These are phyloP conservation scores for Columba guinea DNA, from an alignment of 2,797 vertebrate genomes.

Conservation along the genomic window DNA sequence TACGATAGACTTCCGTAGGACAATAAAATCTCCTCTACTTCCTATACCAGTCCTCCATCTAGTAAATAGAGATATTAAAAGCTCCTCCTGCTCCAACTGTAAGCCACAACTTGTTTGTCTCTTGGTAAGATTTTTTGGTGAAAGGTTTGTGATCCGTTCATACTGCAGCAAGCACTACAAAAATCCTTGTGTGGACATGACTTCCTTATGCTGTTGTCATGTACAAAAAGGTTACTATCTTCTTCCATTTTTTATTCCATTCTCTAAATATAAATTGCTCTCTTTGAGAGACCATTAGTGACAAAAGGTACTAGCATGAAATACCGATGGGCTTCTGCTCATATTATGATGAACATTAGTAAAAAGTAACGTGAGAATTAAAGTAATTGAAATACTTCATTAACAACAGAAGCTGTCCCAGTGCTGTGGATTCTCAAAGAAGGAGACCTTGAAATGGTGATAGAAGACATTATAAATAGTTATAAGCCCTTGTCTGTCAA, in stretches of 20 bases:
- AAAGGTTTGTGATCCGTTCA: not conserved
- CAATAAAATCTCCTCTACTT: not conserved
- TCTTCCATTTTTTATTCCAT: not conserved
- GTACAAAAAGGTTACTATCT: not conserved
- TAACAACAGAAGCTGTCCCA: not conserved
- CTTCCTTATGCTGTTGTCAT: not conserved
- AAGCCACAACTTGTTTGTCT: not conserved
- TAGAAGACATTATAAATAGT: not conserved
- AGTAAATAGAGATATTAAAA: not conserved
- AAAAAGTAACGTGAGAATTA: not conserved
- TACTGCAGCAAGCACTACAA: not conserved
- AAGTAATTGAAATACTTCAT: not conserved
- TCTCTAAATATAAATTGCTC: not conserved
- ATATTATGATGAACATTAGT: not conserved
- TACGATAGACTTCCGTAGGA: not conserved
- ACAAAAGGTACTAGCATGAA: not conserved
- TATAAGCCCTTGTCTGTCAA: not conserved
- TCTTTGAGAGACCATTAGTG: not conserved
- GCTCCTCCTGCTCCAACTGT: not conserved
- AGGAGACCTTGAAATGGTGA: not conserved
- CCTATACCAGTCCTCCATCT: not conserved
- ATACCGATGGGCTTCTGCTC: not conserved
- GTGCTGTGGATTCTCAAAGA: not conserved
- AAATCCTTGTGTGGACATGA: not conserved
- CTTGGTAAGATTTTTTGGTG: not conserved